Base-by-base conservation (phyloP, 2,888 invertebrate genomes). In the Ischnura elegans region DNA sequence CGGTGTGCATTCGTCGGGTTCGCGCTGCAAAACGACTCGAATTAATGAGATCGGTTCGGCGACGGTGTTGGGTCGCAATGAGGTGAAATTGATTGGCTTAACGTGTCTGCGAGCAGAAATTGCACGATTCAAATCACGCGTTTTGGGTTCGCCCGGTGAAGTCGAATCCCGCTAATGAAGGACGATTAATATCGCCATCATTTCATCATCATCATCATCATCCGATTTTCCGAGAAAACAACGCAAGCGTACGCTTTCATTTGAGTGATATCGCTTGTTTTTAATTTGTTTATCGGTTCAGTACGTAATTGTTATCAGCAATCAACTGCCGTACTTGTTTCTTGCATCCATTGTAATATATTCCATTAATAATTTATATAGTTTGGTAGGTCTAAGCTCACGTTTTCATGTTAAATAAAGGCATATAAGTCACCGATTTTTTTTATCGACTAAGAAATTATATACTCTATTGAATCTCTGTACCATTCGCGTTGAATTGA, bases 41-140 rank as follows among this genome's bases (percentile, higher is more conserved):
- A 76, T 76, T 76, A 36, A 76, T 76, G 76, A 76, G 76, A 36
- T 76, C 13, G 21, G 76, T 10, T n/a, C 6, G 36, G 76, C 21
- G 76, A n/a, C n/a, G n/a, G n/a, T n/a, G 76, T 10, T 21, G 61
- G 61, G 19, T 61, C 47, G n/a, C n/a, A 61, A n/a, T n/a, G 76
- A 29, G 76, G 76, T 76, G 36, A 76, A 76, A 76, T 76, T 76
- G 76, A 76, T 10, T 76, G 36, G 76, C 76, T 76, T 36, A 36
- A 76, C 76, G 36, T 0, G 29, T n/a, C 10, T 16, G 29, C 76
- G 25, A 76, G n/a, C 36, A 36, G 76, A 76, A 76, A 76, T 76
- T 76, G 29, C 76, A 13, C 29, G 36, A 10, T 36, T 76, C 76
- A 29, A 36, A 76, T 36, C 76, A 36, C 76, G 36, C 8, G 36